Percentiles rank a stretch among this genome's conserved stretches.
Evolutionary conservation across 2,888 invertebrate species (phyloP).

Genomic region (Megastigmus dorsalis): DNA sequence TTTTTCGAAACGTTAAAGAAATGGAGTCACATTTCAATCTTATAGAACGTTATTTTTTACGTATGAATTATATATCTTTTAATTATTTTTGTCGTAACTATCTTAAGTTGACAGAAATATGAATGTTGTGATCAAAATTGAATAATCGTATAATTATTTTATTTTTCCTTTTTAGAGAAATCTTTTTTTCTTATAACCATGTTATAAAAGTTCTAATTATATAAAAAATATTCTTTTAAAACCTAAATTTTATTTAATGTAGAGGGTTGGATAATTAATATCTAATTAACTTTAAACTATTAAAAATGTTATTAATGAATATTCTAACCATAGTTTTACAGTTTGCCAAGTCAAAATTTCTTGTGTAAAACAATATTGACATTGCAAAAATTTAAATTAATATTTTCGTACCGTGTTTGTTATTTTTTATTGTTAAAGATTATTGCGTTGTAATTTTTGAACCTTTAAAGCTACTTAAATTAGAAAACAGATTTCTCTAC

Average conservation of each 20-base stretch:
- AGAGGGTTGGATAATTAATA: conserved; percentile 28
- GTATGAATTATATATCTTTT: conserved; percentile 38
- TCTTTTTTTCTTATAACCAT: conserved; percentile 39
- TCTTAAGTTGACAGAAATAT: conserved; percentile 40
- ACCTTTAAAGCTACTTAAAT: conserved; percentile 52
- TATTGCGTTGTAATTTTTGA: conserved; percentile 37
- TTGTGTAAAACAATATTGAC: conserved; percentile 6
- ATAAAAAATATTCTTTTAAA: conserved; percentile 3
- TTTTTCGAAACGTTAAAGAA: conserved; percentile 26
- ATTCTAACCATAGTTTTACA: conserved; percentile 28
- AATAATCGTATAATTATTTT: conserved; percentile 43
- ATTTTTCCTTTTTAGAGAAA: conserved; percentile 52
- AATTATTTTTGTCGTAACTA: conserved; percentile 48
- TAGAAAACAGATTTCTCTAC: conserved; percentile 59
- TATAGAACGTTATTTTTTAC: conserved; percentile 48
- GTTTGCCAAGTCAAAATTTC: conserved; percentile 31
- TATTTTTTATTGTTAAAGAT: conserved; percentile 33
- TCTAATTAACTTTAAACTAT: conserved; percentile 26
- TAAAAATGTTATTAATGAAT: conserved; percentile 32
- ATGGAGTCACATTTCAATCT: conserved; percentile 22
- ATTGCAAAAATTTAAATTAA: conserved; percentile 16
- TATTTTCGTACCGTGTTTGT: conserved; percentile 18
- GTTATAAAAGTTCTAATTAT: conserved; percentile 10
- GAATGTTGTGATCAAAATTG: conserved; percentile 46
- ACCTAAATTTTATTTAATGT: conserved; percentile 38